Evolutionary conservation across 2,113 vertebrate species (phyloP), one percentile per base, ranked within the genome.

Genomic region (Hypocryptadius cinnamomeus): DNA sequence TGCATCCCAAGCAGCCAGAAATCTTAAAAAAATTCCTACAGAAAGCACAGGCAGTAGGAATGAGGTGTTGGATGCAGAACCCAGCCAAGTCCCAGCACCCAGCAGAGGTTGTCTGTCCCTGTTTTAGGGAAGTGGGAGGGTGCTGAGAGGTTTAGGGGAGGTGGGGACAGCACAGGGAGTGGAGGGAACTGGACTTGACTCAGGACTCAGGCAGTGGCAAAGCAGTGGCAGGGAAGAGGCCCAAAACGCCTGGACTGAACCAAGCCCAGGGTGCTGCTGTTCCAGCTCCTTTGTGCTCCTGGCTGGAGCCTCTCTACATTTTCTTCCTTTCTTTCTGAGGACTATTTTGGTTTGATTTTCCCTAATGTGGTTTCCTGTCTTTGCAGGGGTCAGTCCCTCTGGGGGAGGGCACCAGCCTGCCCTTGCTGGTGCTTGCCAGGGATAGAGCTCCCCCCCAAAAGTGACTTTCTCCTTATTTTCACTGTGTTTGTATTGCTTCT

Each of bases 141-240:
- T 22, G 47, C 2, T 37, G 10, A 8, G 64, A 86, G 20, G 20
- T 22, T 15, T 5, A 5, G 39, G 12, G 22, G 12, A 14, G 13
- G 16, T 4, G 6, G 28, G 63, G 18, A 31, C 27, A 71, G 39
- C 6, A 8, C 0, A 2, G 8, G 21, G n/a, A 17, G 11, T 3
- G n/a, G 13, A 59, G 44, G 39, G 35, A 54, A 10, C 35, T 0
- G 2, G 14, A 6, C 25, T 28, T 16, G 66, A 3, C 54, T 57
- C 40, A 15, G 0, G 1, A 5, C 28, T 61, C 20, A 2, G 0
- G 0, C 3, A 30, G 15, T 7, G 53, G 33, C 18, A 53, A 39
- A 84, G 77, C 80, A 56, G 78, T 0, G 42, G 8, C 2, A 8
- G 45, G 5, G 33, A 54, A 56, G 19, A 17, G 27, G 40, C 37